phyloP scores from a whole-genome alignment of 2,113 vertebrate genomes.

The Sinocyclocheilus rhinocerous region DNA sequence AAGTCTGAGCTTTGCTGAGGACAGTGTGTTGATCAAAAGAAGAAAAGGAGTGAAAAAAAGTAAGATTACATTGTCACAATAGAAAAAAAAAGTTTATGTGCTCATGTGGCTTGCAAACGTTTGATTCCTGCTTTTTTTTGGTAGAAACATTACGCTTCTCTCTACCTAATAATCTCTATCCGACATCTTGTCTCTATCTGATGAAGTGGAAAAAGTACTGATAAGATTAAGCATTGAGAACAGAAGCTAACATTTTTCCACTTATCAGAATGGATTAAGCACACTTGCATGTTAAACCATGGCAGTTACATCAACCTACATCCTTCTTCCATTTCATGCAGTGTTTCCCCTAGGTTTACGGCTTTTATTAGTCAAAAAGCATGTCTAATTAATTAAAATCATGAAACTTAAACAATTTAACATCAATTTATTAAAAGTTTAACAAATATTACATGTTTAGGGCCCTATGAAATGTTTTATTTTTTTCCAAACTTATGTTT shows the following conservation, averaged over 20 bases:
- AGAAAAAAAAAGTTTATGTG: not conserved
- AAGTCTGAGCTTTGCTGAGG: not conserved
- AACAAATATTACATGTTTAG: too few species aligned
- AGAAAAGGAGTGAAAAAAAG: not conserved
- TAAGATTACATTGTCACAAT: not conserved
- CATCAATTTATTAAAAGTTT: too few species aligned
- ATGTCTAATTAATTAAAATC: too few species aligned
- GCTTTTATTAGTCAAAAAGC: too few species aligned
- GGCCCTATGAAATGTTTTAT: too few species aligned
- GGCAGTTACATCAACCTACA: constrained; percentile 20
- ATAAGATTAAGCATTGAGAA: not conserved
- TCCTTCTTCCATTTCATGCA: constrained; percentile 12
- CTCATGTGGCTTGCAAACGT: not conserved
- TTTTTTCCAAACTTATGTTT: too few species aligned
- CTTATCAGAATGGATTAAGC: constrained; percentile 14
- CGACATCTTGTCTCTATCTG: not conserved
- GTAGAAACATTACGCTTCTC: not conserved
- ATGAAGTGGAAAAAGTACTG: not conserved
- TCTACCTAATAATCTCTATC: not conserved
- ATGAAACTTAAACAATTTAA: too few species aligned
- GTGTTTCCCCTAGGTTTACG: too few species aligned
- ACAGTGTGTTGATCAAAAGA: not conserved
- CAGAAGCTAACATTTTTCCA: not conserved
- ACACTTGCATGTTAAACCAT: constrained; percentile 3
- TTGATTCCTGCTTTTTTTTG: not conserved